A percentile compares a stretch with the other conserved stretches of the same genome.
Conservation (phyloP, 1,140 invertebrate species). For the Uloborus diversus region DNA sequence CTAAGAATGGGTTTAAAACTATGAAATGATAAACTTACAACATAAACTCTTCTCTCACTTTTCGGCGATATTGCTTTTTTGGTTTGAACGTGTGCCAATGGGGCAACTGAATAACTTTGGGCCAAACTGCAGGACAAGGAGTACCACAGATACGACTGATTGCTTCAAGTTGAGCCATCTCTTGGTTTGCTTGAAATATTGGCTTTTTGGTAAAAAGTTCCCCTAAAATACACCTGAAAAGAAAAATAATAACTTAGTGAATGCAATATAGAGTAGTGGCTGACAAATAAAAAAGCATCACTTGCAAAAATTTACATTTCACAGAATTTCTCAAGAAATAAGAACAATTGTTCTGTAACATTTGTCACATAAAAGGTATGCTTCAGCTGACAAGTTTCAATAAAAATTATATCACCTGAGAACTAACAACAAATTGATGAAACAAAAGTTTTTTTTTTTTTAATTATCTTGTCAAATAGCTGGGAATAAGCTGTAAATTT, state of each 20-base stretch:
- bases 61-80: conserved; percentile 87
- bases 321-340: no score
- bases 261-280: conserved; percentile 8
- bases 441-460: no score
- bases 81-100: conserved; percentile 91
- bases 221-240: conserved; percentile 88
- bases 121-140: conserved; percentile 97
- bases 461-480: no score
- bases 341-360: no score
- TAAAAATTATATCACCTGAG: no score
- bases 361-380: no score
- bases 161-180: conserved; percentile 92
- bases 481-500: no score
- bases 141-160: conserved; percentile 96
- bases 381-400: no score
- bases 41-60: conserved; percentile 90
- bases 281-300: no score
- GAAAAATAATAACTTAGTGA: conserved; percentile 11
- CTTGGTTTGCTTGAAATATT: conserved; percentile 93
- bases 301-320: no score
- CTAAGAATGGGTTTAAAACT: no score
- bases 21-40: conserved; percentile 68
- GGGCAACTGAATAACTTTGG: conserved; percentile 93
- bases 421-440: no score
- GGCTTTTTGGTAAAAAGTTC: conserved; percentile 97